These are phyloP conservation scores for Baccha elongata DNA, from an alignment of 2,888 invertebrate species.

Conservation along the genomic window DNA sequence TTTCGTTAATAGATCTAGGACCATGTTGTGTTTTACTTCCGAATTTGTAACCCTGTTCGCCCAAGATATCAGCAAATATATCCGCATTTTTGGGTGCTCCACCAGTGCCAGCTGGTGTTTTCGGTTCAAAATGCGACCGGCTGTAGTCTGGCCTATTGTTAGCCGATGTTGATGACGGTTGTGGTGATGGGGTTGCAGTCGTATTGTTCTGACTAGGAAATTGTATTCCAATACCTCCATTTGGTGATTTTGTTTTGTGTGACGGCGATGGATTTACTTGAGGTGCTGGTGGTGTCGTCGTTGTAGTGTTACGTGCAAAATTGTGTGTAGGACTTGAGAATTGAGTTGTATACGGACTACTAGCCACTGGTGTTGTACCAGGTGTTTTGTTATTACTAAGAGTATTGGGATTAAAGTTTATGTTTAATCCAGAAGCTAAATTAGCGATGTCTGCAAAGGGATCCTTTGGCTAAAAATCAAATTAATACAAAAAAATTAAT, in stretches of 20 bases:
- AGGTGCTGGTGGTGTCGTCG: slow-evolving; percentile 48
- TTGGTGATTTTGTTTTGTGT: slow-evolving; percentile 75
- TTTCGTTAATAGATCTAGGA: slow-evolving; percentile 94
- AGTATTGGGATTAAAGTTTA: slow-evolving; percentile 80
- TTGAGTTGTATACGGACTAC: slow-evolving; percentile 81
- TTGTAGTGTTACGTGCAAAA: slow-evolving; percentile 62
- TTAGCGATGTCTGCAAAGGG: slow-evolving; percentile 89
- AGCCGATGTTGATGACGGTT: slow-evolving; percentile 33
- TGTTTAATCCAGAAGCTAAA: slow-evolving; percentile 81
- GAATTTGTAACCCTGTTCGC: slow-evolving; percentile 94
- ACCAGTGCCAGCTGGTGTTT: slow-evolving; percentile 75
- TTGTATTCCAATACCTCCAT: slow-evolving; percentile 65
- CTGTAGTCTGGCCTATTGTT: slow-evolving; percentile 84
- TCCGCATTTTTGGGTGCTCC: slow-evolving; percentile 82
- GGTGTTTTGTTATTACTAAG: slow-evolving; percentile 78
- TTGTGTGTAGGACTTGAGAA: slow-evolving; percentile 82
- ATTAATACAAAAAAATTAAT: neutral
- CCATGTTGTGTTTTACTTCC: slow-evolving; percentile 88
- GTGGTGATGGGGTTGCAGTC: slow-evolving; percentile 61
- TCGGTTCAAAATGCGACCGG: slow-evolving; percentile 87
- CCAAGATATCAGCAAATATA: slow-evolving; percentile 95
- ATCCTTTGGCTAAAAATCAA: slow-evolving; percentile 83
- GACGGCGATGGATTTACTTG: slow-evolving; percentile 78
- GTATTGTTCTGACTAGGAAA: slow-evolving; percentile 68
- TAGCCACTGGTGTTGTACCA: slow-evolving; percentile 78